Base-by-base conservation (phyloP, 2,888 invertebrate species). In the Luffia ferchaultella region DNA sequence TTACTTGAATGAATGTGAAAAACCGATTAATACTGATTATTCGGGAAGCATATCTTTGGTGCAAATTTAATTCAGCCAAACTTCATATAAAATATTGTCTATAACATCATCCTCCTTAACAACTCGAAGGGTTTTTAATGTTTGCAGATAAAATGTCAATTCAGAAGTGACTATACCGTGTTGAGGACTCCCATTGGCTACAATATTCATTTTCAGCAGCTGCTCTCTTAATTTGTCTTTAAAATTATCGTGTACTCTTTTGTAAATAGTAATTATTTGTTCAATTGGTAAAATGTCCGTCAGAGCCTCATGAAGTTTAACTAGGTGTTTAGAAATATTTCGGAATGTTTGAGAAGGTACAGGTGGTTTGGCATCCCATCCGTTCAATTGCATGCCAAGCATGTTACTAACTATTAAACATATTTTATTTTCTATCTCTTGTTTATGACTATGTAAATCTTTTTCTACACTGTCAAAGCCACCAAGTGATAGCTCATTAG, bases 161-260 rank as follows among this genome's bases (percentile, higher is more conserved):
- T 96, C 96, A 7, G 95, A 93, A 40, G 93, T 95, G n/a, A 96
- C 96, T 50, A 95, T 90, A 43, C 96, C 97, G 70, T 97, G 97
- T 68, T 97, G 95, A 1, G 97, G 97, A 46, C 97, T 96, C n/a
- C 97, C 97, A 79, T 97, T 95, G 60, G 96, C 97, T 51, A 91
- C 89, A 59, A 98, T 94, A 67, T 95, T 95, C 86, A 96, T 90
- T 71, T 90, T 91, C 2, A 88, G 68, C 58, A 98, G 82, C 68
- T 95, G 93, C 62, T 94, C 92, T 73, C 93, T 86, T 59, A 97
- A 80, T 67, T 93, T 91, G 58, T 90, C 90, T 78, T 96, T 95
- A 68, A 98, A 96, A 62, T 91, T 91, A 67, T 88, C 88, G 76
- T 96, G 93, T 49, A 95, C 90, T 62, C 89, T 88, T 60, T 90